These are phyloP conservation scores for Tragelaphus oryx DNA, from an alignment of 2,797 vertebrate genomes.

Conservation along the genomic window DNA sequence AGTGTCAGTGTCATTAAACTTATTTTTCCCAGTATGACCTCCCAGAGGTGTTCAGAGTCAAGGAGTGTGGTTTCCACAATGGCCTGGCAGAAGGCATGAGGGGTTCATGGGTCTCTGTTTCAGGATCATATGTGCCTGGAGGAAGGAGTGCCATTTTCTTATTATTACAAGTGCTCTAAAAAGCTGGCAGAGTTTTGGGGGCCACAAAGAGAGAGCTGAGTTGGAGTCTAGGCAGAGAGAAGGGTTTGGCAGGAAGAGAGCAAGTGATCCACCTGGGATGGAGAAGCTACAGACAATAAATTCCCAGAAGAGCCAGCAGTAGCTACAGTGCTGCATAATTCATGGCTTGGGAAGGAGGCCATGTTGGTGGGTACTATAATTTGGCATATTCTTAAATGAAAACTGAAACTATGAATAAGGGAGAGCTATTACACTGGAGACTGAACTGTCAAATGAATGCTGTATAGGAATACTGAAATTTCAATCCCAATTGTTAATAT, in stretches of 20 bases:
- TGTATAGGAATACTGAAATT: not conserved
- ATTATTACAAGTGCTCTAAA: not conserved
- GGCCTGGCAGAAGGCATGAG: not conserved
- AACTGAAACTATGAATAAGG: not conserved
- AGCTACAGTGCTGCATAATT: not conserved
- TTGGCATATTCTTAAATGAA: not conserved
- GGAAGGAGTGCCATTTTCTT: not conserved
- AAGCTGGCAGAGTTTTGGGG: not conserved
- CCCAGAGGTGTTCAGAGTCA: not conserved
- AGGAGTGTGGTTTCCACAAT: not conserved
- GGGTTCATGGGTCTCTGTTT: not conserved
- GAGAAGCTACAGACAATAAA: not conserved
- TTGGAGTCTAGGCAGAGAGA: not conserved
- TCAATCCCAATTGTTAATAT: not conserved
- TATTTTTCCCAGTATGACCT: not conserved
- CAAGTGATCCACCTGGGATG: not conserved
- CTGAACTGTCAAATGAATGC: not conserved
- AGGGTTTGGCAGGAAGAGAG: not conserved
- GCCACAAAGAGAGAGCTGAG: not conserved
- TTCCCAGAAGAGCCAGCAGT: not conserved
- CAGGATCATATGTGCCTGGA: not conserved
- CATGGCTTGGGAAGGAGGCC: not conserved
- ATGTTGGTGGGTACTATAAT: not conserved
- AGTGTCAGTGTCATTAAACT: not conserved
- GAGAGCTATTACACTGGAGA: not conserved